Percentiles rank a stretch among this genome's conserved stretches.
These are phyloP conservation scores for Montipora sp. DNA, from an alignment of 64 coral and sea anemone genomes.

Conservation along the genomic window DNA sequence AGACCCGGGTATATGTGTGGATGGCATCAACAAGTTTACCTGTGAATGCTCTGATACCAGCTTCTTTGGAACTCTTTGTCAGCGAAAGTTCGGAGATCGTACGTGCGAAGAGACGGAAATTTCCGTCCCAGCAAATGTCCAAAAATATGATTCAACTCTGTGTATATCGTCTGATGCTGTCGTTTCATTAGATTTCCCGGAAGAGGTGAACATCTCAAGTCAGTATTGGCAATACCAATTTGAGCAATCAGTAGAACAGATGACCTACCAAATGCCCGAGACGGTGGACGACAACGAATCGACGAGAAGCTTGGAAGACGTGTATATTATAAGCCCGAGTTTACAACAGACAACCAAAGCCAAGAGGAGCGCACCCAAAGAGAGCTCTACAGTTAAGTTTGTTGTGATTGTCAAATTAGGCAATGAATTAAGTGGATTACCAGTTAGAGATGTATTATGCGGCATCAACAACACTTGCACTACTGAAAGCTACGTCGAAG, in stretches of 20 bases:
- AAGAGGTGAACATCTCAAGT: constrained; percentile 3
- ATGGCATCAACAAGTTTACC: constrained; percentile 63
- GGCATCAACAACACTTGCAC: constrained; percentile 11
- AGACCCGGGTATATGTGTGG: constrained; percentile 38
- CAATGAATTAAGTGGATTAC: background rate
- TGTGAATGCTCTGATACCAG: constrained; percentile 58
- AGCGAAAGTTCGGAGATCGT: constrained; percentile 50
- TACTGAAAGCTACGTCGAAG: background rate
- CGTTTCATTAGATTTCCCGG: constrained; percentile 31
- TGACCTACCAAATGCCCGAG: background rate
- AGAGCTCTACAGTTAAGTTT: background rate
- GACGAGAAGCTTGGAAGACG: background rate
- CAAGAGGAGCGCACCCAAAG: background rate
- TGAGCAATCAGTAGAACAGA: background rate
- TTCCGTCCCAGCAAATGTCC: constrained; percentile 51
- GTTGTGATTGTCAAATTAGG: constrained; percentile 8
- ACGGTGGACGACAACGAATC: constrained; percentile 14
- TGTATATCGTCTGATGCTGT: background rate
- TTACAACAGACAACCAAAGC: background rate
- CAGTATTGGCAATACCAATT: background rate
- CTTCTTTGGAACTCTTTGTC: constrained; percentile 70
- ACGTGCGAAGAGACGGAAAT: constrained; percentile 42
- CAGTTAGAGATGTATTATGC: constrained; percentile 1
- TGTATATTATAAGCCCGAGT: constrained; percentile 26
- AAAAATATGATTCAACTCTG: background rate